Base-by-base conservation (phyloP, 2,888 invertebrate genomes). In the Deroplatys truncata region DNA sequence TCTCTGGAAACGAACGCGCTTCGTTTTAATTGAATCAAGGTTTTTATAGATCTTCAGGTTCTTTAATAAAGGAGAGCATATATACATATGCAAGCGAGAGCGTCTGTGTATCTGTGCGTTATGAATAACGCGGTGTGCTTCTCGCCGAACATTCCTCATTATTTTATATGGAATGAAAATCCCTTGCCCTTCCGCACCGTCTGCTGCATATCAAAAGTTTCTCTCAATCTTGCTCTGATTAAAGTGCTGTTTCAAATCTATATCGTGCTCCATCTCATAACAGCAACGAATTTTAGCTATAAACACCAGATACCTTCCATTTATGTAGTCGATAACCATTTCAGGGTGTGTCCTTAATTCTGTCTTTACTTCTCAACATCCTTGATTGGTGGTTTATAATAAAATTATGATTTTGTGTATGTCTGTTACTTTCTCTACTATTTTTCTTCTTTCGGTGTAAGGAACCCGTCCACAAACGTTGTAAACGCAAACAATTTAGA, bases 21-120 rank as follows among this genome's bases (percentile, higher is more conserved):
- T 82, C n/a, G 31, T 31, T 87, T 87, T 87, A 87, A 87, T 87
- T 87, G 87, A 87, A 87, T 87, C 87, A 87, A 83, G 83, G 85
- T 87, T 35, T 35, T 25, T 31, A 56, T 13, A n/a, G 49, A 28
- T 10, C 29, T n/a, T 28, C 56, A 49, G 85, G 85, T 49, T 85
- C 85, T 85, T 85, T 85, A 85, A 85, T 85, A 83, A 87, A 87
- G 83, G 43, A 72, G 56, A 72, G 20, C 56, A 72, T 72, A 72
- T 72, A 72, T 72, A 72, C 56, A 72, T 72, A 72, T 72, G 56
- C 20, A 25, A 20, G 56, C 25, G 56, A 7, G 56, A 20, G 56
- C 25, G 56, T 72, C 20, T 72, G 56, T 72, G 56, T 7, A 20
- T 72, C 20, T 72, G 56, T 72, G 56, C 9, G 20, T 72, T 72